Evolutionary conservation across 2,888 invertebrate species (phyloP), one percentile per base, ranked within the genome.

Genomic region (Caenorhabditis drosophilae): DNA sequence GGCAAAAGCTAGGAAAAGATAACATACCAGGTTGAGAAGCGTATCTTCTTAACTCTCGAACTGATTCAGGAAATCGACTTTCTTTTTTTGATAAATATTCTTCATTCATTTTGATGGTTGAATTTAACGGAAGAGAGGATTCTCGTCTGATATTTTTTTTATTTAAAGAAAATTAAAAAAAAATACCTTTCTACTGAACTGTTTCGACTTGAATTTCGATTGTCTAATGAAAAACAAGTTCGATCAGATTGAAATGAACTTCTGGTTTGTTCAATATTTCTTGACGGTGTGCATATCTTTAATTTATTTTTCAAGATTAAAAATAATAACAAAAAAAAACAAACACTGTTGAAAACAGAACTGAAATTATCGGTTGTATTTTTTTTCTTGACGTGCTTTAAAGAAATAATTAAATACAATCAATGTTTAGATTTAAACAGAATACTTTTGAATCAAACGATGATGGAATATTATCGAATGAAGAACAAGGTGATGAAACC

Each of bases 21-120:
- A 31, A 31, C 36, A 15, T n/a, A 41, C 41, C 41, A 15, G 41
- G 41, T 22, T 41, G 41, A 6, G 41, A 41, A 4, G 41, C 41
- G 22, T 41, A 41, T 41, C 41, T 20, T 22, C 41, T 7, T 11
- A 41, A 23, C 3, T 20, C 41, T 6, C 41, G 18, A 4, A 41
- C 22, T 6, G 41, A 23, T 3, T 23, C 22, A 18, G 41, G 41
- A 23, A 41, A 41, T 6, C 22, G 18, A 20, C 22, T 7, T 20
- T 41, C 41, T 20, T 22, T 20, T 41, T 20, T n/a, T 4, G 15
- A n/a, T n/a, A 12, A 12, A 36, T 36, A 36, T 36, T 9, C 36
- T n/a, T 9, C 6, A 9, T 31, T 36, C 16, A n/a, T 12, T 36
- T n/a, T n/a, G n/a, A n/a, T n/a, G 9, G 36, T n/a, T 4, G 36